Evolutionary conservation across 2,888 invertebrate genomes (phyloP), one percentile per base, ranked within the genome.

Genomic region (Sarcophaga variegata): DNA sequence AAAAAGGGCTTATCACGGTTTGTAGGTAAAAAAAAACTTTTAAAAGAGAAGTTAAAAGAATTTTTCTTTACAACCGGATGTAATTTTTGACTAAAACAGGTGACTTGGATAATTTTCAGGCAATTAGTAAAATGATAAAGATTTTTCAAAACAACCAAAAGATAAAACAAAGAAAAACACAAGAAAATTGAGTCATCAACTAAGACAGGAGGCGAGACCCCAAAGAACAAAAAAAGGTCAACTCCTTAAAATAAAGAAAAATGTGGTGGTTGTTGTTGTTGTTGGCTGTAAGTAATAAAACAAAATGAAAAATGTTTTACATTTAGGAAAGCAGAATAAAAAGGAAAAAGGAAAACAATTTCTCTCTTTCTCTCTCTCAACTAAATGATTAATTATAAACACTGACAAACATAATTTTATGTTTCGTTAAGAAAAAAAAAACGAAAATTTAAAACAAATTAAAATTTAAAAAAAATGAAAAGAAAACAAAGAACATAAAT

Each of bases 311-410:
- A 80, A 83, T 72, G 20, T 76, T 80, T 63, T 69, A 63, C 47
- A 64, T 78, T 45, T 54, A 14, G 54, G 54, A 54, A 54, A 54
- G 54, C 17, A 1, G 5, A 60, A 69, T 14, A 37, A 12, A 49
- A n/a, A 11, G 37, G 2, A 49, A 72, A 10, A 37, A 37, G 10
- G 6, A 37, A 37, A 37, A 37, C 37, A 37, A 37, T 82, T 49
- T 76, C 11, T 64, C 47, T 70, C 70, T 70, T 70, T 25, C 54
- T 0, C 69, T 54, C 70, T 20, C 54, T 1, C 22, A 86, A 74
- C 81, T 75, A 84, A 82, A 84, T 87, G 87, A 87, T 87, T 87
- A 87, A 87, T 87, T 87, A 87, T 79, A 75, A 81, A 84, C 76
- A 87, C 84, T 84, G 79, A 84, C 87, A 81, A 84, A 87, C 81